Base-by-base conservation (phyloP, 2,797 vertebrate genomes). In the Sebastolobus alascanus region DNA sequence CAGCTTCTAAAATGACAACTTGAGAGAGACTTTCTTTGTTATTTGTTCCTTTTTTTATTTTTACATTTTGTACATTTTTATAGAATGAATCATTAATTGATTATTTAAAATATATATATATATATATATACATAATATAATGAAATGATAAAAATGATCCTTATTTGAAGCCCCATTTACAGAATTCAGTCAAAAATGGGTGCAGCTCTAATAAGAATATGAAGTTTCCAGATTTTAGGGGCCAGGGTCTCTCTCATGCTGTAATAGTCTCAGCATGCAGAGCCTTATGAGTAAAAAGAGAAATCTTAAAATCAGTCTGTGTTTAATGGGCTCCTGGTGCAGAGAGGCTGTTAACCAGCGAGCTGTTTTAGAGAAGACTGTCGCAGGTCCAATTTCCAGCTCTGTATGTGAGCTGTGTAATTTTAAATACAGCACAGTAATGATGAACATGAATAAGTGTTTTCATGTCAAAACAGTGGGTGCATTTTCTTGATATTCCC, bases 261-360 rank as follows among this genome's bases (percentile, higher is more conserved):
- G 58, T 65, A 58, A 66, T n/a, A 18, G n/a, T 64, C 38, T 52
- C 16, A 13, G 55, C 5, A 52, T 16, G 46, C 50, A 12, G 31
- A 67, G 22, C 5, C 14, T 4, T 3, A 9, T 6, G 46, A 56
- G 46, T 33, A 5, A 63, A 25, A 66, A 7, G 66, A 74, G 50
- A 20, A 72, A 67, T 61, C 66, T 67, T 77, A 75, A 80, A 74
- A 69, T 67, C 64, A 50, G 40, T 6, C 52, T 52, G 40, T 79
- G 77, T 83, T 80, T 85, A 84, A 83, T 61, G 63, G 18, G 63
- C 64, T 25, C 12, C 22, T 68, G 65, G 13, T 73, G 66, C 46
- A 70, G 59, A 55, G 13, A 68, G 8, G 54, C 64, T 33, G 18
- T 59, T 73, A 73, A 56, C 20, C 40, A 14, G 46, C 20, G 3